Base-by-base conservation (phyloP, 2,888 invertebrate genomes). In the Lissocephala sabroskyi region DNA sequence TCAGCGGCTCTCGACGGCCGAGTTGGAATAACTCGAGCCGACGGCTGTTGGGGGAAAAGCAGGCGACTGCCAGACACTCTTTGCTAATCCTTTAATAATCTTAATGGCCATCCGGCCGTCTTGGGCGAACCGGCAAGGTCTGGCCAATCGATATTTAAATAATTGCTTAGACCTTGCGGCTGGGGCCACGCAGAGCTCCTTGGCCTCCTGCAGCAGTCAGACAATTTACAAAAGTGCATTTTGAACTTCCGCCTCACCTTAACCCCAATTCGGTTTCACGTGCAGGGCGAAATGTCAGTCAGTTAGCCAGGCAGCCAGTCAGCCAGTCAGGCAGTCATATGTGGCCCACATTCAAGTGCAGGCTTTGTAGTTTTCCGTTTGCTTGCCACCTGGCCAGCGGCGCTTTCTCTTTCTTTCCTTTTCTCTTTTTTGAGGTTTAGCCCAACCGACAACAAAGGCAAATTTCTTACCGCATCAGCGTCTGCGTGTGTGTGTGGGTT, bases 141-240 rank as follows among this genome's bases (percentile, higher is more conserved):
- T n/a, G n/a, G 48, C 48, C 61, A 77, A 71, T 79, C 75, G 65
- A 75, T 76, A 60, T 59, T 62, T 56, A 57, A 77, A 61, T 62
- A 67, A 75, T 71, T 58, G 45, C 62, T 51, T 37, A 36, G 57
- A 52, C 71, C 75, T 67, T 77, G 54, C 55, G 41, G 23, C 37
- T 40, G 16, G 23, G 30, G 33, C 41, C 49, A 45, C 49, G 54
- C 29, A 33, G 7, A 26, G 11, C 11, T 13, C 36, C 17, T 37
- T 29, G 26, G 14, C 13, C 17, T 2, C 19, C 33, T 6, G 37
- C 26, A 54, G 11, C 23, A 37, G 54, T 39, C 43, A 26, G 36
- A 55, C 54, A 48, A 51, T 67, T 55, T 50, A 19, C 10, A 11
- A 50, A 44, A 62, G 49, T 56, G 62, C 65, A 62, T 43, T 64